phyloP scores from a whole-genome alignment of 1,140 invertebrate species.

The Euwallacea fornicatus region DNA sequence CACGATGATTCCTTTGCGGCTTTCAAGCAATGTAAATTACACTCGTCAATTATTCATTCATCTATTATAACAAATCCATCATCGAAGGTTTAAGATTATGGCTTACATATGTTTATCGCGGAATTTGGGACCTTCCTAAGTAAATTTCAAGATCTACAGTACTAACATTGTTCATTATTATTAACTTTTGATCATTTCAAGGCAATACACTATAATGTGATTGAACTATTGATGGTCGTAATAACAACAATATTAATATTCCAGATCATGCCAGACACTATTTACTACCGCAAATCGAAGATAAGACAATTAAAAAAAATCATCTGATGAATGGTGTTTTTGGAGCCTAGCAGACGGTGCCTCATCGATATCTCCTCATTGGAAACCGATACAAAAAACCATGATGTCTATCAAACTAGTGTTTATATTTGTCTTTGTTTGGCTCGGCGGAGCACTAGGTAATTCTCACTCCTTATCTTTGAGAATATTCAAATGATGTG shows the following conservation, averaged over 20 bases:
- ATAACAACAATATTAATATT: not conserved
- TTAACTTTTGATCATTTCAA: too few relatives aligned
- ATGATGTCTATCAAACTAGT: slow-evolving; percentile 2
- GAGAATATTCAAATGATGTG: not conserved
- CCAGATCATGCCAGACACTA: slow-evolving; percentile 12
- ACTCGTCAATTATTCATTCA: not conserved
- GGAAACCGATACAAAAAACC: not conserved
- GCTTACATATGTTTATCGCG: too few relatives aligned
- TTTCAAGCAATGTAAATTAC: too few relatives aligned
- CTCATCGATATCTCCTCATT: not conserved
- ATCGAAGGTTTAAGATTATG: too few relatives aligned
- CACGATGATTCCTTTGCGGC: too few relatives aligned
- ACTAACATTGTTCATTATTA: too few relatives aligned
- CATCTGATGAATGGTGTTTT: not conserved
- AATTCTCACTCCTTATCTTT: not conserved
- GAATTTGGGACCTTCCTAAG: not conserved
- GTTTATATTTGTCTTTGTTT: slow-evolving; percentile 1
- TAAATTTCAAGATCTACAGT: too few relatives aligned
- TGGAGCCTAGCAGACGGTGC: slow-evolving; percentile 3
- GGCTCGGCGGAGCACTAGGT: slow-evolving; percentile 11
- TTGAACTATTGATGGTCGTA: slow-evolving; percentile 5
- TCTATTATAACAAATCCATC: slow-evolving; percentile 1
- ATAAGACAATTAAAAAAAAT: slow-evolving; percentile 6
- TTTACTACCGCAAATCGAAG: slow-evolving; percentile 9
- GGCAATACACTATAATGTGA: not conserved